Percentiles rank a stretch among this genome's conserved stretches.
Evolutionary conservation across 2,797 vertebrate species (phyloP).

Genomic region (Schizopygopsis malacanthus): DNA sequence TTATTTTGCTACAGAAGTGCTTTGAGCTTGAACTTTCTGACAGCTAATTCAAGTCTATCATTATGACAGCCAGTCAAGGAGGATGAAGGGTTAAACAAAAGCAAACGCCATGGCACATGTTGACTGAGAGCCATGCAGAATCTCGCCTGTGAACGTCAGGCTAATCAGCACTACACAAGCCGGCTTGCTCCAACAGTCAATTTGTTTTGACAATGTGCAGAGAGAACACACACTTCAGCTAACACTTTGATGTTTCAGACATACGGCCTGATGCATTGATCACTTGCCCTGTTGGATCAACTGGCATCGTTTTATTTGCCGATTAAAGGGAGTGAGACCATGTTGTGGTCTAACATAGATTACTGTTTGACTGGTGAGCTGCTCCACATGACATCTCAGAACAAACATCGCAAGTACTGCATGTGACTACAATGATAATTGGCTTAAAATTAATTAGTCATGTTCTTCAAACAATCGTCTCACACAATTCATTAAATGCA

Average conservation of each 20-base stretch:
- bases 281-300: conserved; percentile 46
- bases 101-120: conserved; percentile 42
- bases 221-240: conserved; percentile 45
- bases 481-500: neutral
- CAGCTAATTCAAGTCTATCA: neutral
- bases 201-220: conserved; percentile 55
- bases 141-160: conserved; percentile 43
- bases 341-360: conserved; percentile 8
- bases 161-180: conserved; percentile 56
- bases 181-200: conserved; percentile 38
- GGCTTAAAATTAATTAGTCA: conserved; percentile 18
- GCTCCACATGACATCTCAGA: conserved; percentile 22
- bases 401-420: neutral
- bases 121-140: conserved; percentile 46
- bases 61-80: conserved; percentile 20
- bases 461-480: conserved; percentile 2
- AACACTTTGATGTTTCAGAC: conserved; percentile 56
- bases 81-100: conserved; percentile 44
- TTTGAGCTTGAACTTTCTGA: conserved; percentile 10
- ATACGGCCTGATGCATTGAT: conserved; percentile 40
- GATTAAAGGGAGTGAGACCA: conserved; percentile 28
- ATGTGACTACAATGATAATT: conserved; percentile 5
- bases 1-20: neutral
- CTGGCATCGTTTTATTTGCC: conserved; percentile 36
- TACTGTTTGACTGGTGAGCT: conserved; percentile 9